Percentiles rank a stretch among this genome's conserved stretches.
phyloP scores from a whole-genome alignment of 2,888 invertebrate genomes.

The Tenthredo mesomela region DNA sequence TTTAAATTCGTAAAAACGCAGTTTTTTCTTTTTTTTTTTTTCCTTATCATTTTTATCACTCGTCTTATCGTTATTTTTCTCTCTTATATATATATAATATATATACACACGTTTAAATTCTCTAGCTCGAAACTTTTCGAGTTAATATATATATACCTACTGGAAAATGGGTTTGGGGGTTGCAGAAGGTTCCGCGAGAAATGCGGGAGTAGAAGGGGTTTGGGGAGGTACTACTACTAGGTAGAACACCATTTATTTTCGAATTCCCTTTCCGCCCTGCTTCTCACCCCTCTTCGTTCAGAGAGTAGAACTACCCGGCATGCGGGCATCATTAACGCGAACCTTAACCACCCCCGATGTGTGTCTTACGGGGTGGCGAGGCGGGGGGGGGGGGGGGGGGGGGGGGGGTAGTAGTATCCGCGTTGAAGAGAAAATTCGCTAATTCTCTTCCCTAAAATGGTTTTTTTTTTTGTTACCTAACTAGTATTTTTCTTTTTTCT shows the following conservation, averaged over 20 bases:
- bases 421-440: neutral
- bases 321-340: constrained; percentile 75
- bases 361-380: constrained; percentile 70
- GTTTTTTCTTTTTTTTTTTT: too few species aligned
- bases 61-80: too few species aligned
- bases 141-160: too few species aligned
- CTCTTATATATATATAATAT: too few species aligned
- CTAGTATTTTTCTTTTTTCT: too few species aligned
- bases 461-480: neutral
- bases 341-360: constrained; percentile 69
- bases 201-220: neutral
- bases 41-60: too few species aligned
- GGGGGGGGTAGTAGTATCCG: neutral
- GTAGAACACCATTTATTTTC: constrained; percentile 69
- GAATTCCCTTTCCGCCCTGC: constrained; percentile 55
- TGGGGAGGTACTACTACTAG: neutral
- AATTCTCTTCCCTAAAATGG: neutral
- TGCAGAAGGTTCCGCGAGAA: neutral
- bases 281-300: neutral
- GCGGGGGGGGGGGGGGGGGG: too few species aligned
- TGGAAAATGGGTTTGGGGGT: neutral
- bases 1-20: too few species aligned
- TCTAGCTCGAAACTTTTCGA: neutral
- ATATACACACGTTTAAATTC: too few species aligned
- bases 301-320: constrained; percentile 49